Evolutionary conservation across 2,113 vertebrate species (phyloP), one percentile per base, ranked within the genome.

Genomic region (Thalassoma bifasciatum): DNA sequence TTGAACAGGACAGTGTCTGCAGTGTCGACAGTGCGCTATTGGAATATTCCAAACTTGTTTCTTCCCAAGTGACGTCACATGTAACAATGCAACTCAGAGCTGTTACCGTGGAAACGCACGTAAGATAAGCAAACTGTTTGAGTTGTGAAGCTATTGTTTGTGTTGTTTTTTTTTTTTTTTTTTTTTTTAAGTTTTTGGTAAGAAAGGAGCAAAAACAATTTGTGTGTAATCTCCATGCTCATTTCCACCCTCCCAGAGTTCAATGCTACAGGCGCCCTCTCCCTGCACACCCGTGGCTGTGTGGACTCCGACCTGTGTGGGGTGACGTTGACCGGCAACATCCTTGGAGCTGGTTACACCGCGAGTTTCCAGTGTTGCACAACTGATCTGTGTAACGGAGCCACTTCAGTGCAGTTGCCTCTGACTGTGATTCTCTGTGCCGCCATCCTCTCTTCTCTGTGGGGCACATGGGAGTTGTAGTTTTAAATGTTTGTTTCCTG

Each of bases 301-400:
- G 2, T 90, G 73, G 70, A 89, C 58, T 21, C 23, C 0, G 40
- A 85, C 80, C 53, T 88, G 47, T 91, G 89, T 38, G 61, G 34
- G 9, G 2, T 0, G 13, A 87, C 73, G 0, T 1, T 87, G 61
- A 79, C 54, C 0, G 84, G 86, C 0, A 17, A 0, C 11, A 0
- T 90, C 11, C 9, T 83, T 12, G 46, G 62, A 0, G 69, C 66
- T 0, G 42, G 3, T 0, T 87, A 60, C 74, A 88, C 71, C 62
- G 66, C 37, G 68, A 17, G 7, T 7, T 86, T 84, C 52, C 0
- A 3, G 3, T 92, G 89, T 40, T 92, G 87, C 17, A 50, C 10
- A 19, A 81, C 75, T 19, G 6, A 77, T 17, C 16, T 83, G 22
- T 90, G 88, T 19, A 92, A 92, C 3, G 52, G 81, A 21, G 90